A percentile compares a stretch with the other conserved stretches of the same genome.
Conservation (phyloP, 2,797 vertebrate genomes). For the Argyrosomus regius region DNA sequence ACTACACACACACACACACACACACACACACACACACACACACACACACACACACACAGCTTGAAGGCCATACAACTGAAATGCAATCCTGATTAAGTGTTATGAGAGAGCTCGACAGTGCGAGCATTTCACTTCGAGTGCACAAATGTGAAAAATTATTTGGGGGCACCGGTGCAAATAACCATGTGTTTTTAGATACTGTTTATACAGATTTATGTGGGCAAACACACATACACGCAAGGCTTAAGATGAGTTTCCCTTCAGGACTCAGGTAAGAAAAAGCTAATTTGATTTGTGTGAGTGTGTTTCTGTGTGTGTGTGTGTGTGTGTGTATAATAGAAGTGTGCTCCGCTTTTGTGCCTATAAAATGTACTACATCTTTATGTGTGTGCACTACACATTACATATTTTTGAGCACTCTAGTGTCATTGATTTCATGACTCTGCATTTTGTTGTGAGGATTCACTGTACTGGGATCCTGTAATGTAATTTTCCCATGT, state of each 20-base stretch:
- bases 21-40: background rate
- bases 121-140: no score
- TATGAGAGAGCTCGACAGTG: background rate
- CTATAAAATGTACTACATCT: background rate
- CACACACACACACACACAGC: background rate
- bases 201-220: background rate
- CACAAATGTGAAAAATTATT: no score
- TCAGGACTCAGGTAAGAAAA: background rate
- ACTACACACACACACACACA: background rate
- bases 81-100: background rate
- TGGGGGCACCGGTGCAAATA: no score
- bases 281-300: background rate
- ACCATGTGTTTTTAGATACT: background rate
- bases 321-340: background rate
- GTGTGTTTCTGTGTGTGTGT: background rate
- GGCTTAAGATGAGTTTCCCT: background rate
- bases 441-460: slow-evolving; percentile 27
- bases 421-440: slow-evolving; percentile 11
- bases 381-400: background rate
- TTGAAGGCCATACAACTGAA: slow-evolving; percentile 4
- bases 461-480: slow-evolving; percentile 9
- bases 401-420: slow-evolving; percentile 3
- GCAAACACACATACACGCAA: background rate
- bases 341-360: background rate
- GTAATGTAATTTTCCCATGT: slow-evolving; percentile 11